phyloP scores from a whole-genome alignment of 2,888 invertebrate species.

The Keiferia lycopersicella region DNA sequence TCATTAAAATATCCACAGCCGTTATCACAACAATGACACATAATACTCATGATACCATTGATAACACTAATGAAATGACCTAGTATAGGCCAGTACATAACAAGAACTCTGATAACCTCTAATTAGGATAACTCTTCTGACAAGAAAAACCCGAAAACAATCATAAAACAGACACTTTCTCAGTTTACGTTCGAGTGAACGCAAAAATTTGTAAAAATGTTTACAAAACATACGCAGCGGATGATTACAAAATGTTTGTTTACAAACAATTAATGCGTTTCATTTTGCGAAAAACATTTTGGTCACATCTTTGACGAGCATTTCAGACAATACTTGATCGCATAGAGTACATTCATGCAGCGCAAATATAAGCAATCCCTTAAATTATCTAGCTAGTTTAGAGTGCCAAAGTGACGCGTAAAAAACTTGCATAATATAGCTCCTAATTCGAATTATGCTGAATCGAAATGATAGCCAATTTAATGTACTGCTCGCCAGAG shows the following conservation, averaged over 20 bases:
- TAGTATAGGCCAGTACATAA: not conserved
- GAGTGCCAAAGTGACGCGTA: too few species aligned
- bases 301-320: too few species aligned
- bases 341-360: too few species aligned
- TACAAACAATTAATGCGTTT: conserved; percentile 13
- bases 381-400: too few species aligned
- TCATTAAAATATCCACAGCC: not conserved
- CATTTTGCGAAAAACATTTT: not conserved
- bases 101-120: conserved; percentile 9
- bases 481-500: not conserved
- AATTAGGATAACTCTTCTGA: not conserved
- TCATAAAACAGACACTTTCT: not conserved
- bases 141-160: not conserved
- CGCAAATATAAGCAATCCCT: too few species aligned
- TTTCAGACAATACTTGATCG: too few species aligned
- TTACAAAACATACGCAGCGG: conserved; percentile 1
- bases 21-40: not conserved
- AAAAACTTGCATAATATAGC: too few species aligned
- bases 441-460: not conserved
- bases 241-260: conserved; percentile 24
- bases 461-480: not conserved
- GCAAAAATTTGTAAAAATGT: not conserved
- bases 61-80: not conserved
- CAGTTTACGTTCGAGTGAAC: not conserved
- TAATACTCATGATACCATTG: not conserved